phyloP scores from a whole-genome alignment of 1,140 invertebrate genomes.

The Rhopalosiphum maidis region DNA sequence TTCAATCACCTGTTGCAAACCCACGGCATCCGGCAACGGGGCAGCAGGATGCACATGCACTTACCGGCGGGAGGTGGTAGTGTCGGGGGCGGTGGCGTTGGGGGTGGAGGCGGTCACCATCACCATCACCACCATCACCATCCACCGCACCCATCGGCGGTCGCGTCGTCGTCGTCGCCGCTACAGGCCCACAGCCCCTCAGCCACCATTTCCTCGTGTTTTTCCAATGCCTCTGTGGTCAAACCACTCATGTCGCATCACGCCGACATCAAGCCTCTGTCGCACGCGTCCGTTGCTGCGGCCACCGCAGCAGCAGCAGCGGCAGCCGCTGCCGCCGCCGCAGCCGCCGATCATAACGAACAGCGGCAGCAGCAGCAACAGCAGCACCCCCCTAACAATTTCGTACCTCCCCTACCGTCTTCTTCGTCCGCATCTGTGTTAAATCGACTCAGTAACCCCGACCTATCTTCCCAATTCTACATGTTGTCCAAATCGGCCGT shows the following conservation, averaged over 20 bases:
- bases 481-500: slow-evolving; percentile 31
- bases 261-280: not conserved
- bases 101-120: slow-evolving; percentile 56
- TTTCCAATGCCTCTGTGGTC: not conserved
- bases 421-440: not conserved
- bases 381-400: slow-evolving; percentile 1
- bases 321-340: not conserved
- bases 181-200: slow-evolving; percentile 63
- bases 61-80: slow-evolving; percentile 60
- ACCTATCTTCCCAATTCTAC: slow-evolving; percentile 42
- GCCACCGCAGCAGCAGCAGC: not conserved
- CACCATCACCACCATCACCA: slow-evolving; percentile 18
- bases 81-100: slow-evolving; percentile 61
- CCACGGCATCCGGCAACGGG: slow-evolving; percentile 71
- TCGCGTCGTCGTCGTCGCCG: slow-evolving; percentile 57
- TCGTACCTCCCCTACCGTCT: not conserved
- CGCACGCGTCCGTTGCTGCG: slow-evolving; percentile 19
- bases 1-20: slow-evolving; percentile 74
- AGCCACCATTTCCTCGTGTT: slow-evolving; percentile 63
- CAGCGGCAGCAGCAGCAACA: slow-evolving; percentile 40
- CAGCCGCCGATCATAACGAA: not conserved
- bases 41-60: slow-evolving; percentile 60
- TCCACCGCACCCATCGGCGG: not conserved
- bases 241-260: not conserved
- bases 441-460: slow-evolving; percentile 2